Conservation (phyloP, 2,797 vertebrate species). For the Macropodus opercularis region DNA sequence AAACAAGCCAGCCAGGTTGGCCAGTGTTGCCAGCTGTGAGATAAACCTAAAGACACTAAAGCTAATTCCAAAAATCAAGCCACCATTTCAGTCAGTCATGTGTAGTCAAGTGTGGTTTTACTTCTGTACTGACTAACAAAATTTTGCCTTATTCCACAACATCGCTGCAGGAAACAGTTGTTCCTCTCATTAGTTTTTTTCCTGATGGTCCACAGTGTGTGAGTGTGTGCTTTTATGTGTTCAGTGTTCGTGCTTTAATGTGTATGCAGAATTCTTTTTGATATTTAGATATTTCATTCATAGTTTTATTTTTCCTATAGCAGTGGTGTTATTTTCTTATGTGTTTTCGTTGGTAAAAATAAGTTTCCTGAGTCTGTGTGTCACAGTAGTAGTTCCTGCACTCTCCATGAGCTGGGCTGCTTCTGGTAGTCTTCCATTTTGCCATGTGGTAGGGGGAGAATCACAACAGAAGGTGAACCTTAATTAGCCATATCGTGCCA, state of each 20-base stretch:
- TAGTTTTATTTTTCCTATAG: too few relatives aligned
- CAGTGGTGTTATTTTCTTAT: conserved; percentile 3
- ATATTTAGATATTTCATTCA: too few relatives aligned
- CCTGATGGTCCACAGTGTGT: neutral
- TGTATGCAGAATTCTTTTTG: conserved; percentile 25
- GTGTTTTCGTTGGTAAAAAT: conserved; percentile 49
- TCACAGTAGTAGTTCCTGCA: conserved; percentile 48
- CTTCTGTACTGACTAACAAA: neutral
- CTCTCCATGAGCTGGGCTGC: conserved; percentile 38
- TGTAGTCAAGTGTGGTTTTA: neutral
- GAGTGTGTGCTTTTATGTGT: neutral
- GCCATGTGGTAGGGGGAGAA: conserved; percentile 53
- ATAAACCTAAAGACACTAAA: neutral
- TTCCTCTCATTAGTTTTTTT: conserved; percentile 5
- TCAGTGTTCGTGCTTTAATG: conserved; percentile 4
- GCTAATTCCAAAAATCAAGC: too few relatives aligned
- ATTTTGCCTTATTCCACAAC: too few relatives aligned
- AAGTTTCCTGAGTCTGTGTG: conserved; percentile 47
- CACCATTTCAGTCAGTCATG: neutral
- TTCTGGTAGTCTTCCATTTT: conserved; percentile 56
- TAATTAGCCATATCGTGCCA: conserved; percentile 68
- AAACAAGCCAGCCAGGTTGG: neutral
- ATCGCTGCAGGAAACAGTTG: conserved; percentile 13
- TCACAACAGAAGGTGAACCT: conserved; percentile 68
- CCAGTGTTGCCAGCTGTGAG: conserved; percentile 2